phyloP scores from a whole-genome alignment of 1,140 invertebrate genomes.

The Homalodisca vitripennis region DNA sequence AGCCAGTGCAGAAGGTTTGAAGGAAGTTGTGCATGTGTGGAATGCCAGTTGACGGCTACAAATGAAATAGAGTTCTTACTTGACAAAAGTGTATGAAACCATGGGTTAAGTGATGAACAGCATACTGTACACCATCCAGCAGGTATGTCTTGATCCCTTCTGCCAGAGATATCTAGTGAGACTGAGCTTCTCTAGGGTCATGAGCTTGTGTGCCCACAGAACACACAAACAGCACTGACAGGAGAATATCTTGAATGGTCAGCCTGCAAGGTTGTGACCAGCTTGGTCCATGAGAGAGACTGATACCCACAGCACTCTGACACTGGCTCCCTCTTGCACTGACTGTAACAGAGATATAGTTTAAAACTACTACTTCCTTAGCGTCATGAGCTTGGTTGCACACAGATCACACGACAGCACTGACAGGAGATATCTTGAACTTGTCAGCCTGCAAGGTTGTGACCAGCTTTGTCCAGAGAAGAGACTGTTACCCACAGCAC shows the following conservation, averaged over 20 bases:
- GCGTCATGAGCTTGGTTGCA: no score
- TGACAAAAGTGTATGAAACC: no score
- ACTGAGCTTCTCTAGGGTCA: conserved; percentile 61
- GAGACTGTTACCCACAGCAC: conserved; percentile 71
- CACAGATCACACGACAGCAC: conserved; percentile 66
- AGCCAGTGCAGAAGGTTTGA: no score
- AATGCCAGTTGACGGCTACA: no score
- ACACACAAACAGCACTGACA: conserved; percentile 68
- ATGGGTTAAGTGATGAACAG: no score
- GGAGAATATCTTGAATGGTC: conserved; percentile 47
- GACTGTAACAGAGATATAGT: no score
- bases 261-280: conserved; percentile 58
- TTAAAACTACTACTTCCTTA: no score
- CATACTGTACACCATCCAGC: conserved; percentile 52
- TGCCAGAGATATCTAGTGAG: conserved; percentile 58
- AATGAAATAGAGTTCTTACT: no score
- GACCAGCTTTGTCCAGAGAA: conserved; percentile 69
- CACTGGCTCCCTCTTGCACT: not conserved
- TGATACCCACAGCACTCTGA: conserved; percentile 64
- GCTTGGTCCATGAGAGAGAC: conserved; percentile 70
- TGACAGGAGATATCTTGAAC: conserved; percentile 50
- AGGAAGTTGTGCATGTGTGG: no score
- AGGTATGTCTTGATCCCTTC: conserved; percentile 55
- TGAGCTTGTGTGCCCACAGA: conserved; percentile 52
- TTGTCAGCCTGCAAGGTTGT: conserved; percentile 54